Evolutionary conservation across 2,797 vertebrate species (phyloP), one percentile per base, ranked within the genome.

Genomic region (Schizopygopsis pylzovi): DNA sequence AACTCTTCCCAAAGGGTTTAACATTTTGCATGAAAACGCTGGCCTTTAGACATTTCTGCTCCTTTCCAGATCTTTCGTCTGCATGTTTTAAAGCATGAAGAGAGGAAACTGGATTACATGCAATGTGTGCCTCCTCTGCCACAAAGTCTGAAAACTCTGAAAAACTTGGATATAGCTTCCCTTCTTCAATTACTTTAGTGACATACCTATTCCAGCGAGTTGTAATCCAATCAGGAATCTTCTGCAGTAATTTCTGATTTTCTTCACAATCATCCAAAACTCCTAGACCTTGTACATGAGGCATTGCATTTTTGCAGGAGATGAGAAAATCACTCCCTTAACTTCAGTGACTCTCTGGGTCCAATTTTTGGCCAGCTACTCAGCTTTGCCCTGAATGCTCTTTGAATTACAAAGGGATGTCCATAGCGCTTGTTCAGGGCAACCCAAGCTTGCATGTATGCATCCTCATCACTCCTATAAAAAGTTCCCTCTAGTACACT

Each of bases 281-380:
- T 2, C 78, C 16, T 6, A 88, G 22, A 73, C 84, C 76, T 0
- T 78, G 65, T 9, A 87, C 70, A 63, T 88, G 54, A 22, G 87
- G 73, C 78, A 88, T 86, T 41, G 71, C 89, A 68, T 87, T 41
- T 12, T 84, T 87, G 61, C 86, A 89, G 12, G 83, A 67, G 12
- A 63, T 47, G 4, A 88, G 79, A 12, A 90, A 84, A 68, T 88
- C 85, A 81, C 83, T 85, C 70, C n/a, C 86, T 87, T 41, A 87
- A 59, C 54, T 87, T 86, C 45, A 82, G n/a, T 39, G 77, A 75
- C 4, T 87, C 81, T 81, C 10, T 87, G 8, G 83, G 37, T 11
- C 81, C 79, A 28, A 87, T 82, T 20, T 86, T 88, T 81, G 87
- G 85, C 83, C 87, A 87, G 33, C 11, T 84, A 61, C 33, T 84